Evolutionary conservation across 2,888 invertebrate genomes (phyloP), one percentile per base, ranked within the genome.

Genomic region (Volucella zonaria): DNA sequence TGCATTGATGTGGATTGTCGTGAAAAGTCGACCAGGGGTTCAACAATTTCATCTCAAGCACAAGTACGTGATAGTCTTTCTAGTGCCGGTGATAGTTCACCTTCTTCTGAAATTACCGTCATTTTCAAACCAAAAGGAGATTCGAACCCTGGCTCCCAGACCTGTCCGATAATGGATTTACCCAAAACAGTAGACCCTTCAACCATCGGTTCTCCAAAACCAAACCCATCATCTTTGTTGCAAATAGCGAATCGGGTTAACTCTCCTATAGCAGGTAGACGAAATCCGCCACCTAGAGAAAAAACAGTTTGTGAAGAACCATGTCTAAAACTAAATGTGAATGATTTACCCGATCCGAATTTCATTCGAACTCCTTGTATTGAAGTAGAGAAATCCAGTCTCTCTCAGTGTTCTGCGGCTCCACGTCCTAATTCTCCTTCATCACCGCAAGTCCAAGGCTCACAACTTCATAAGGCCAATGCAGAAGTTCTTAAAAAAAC

Each of bases 351-450:
- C n/a, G 79, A 82, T 79, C 79, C 79, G 8, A 79, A 82, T 45
- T 82, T 86, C 10, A 67, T 86, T 62, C 71, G 58, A 51, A 86
- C 82, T 14, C 56, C 62, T 10, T 82, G 62, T 10, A 47, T 77
- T 15, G 52, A 82, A 1, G 79, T 82, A 1, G 40, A 76, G 11
- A 73, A 45, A 10, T 47, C 10, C 0, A 15, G 45, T 10, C 43
- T 78, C 2, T 42, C 14, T 1, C 40, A 58, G 14, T 76, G 58
- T 38, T 9, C 9, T 6, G 38, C 67, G 6, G 12, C 40, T 0
- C 43, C 73, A 88, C 88, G 87, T 88, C 89, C 59, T 87, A 88
- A 31, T 75, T 88, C 3, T 88, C 90, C 49, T 89, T 89, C 76
- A 87, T 89, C 52, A 14, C 80, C 73, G 1, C 49, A 52, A 10